phyloP scores from a whole-genome alignment of 2,113 vertebrate genomes.

The Tyrannus savana region DNA sequence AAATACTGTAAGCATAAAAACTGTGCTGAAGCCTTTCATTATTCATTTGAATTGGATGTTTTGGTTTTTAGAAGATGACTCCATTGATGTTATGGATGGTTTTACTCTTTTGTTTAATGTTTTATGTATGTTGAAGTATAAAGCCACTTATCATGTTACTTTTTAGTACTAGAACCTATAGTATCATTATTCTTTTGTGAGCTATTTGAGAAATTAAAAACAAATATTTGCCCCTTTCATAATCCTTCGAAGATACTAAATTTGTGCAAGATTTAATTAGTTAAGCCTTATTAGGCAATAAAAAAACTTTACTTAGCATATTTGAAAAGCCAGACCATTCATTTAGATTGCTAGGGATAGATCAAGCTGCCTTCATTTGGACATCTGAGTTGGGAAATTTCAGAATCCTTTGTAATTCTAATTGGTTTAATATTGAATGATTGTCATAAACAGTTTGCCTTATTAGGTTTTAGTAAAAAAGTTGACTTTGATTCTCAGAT shows the following conservation, averaged over 20 bases:
- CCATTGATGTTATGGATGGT: neutral
- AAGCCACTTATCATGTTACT: neutral
- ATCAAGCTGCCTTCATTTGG: neutral
- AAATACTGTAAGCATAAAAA: constrained; percentile 42
- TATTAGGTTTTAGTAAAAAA: neutral
- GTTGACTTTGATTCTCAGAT: neutral
- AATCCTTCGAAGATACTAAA: neutral
- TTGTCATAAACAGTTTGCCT: neutral
- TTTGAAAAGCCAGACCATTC: neutral
- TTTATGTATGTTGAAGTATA: constrained; percentile 33
- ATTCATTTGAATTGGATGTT: constrained; percentile 48
- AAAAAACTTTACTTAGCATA: neutral
- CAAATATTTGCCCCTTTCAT: neutral
- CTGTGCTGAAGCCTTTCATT: constrained; percentile 38
- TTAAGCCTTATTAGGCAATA: neutral
- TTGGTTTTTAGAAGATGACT: constrained; percentile 10
- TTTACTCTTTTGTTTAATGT: constrained; percentile 5
- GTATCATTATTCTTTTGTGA: neutral
- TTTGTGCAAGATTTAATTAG: neutral
- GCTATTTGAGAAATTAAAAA: neutral
- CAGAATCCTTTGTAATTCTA: neutral
- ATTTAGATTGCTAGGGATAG: neutral
- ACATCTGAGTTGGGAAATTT: neutral
- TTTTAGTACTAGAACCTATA: neutral
- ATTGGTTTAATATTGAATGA: neutral